These are phyloP conservation scores for Caenorhabditis auriculariae DNA, from an alignment of 2,888 invertebrate species.

Conservation along the genomic window DNA sequence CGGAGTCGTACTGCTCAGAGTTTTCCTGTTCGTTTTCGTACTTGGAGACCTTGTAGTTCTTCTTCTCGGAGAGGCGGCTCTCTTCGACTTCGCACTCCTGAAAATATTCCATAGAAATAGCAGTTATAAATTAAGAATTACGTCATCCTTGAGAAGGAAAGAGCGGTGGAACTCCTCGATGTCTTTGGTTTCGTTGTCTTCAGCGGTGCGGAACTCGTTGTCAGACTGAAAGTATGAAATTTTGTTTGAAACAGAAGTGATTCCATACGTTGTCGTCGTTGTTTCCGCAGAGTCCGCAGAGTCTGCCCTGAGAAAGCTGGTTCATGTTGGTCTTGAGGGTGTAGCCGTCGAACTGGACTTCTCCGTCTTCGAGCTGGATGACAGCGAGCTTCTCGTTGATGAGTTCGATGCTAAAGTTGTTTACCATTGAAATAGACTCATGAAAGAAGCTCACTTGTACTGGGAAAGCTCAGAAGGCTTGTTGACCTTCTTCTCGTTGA, in stretches of 20 bases:
- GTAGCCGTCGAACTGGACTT: constrained; percentile 53
- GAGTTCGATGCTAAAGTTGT: constrained; percentile 5
- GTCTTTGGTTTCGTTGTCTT: constrained; percentile 44
- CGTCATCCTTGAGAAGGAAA: constrained; percentile 37
- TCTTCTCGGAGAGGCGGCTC: constrained; percentile 25
- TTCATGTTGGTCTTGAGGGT: constrained; percentile 41
- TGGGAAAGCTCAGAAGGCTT: neutral
- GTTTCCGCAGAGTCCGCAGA: constrained; percentile 62
- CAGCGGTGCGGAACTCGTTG: constrained; percentile 50
- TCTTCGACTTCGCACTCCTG: constrained; percentile 30
- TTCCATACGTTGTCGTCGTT: constrained; percentile 43
- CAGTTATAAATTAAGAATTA: neutral
- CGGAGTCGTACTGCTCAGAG: constrained; percentile 6
- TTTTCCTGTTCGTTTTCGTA: constrained; percentile 11
- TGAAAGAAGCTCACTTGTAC: neutral
- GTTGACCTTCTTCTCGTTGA: constrained; percentile 34
- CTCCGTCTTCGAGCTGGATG: constrained; percentile 41
- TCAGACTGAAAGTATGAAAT: constrained; percentile 14
- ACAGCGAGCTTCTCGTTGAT: constrained; percentile 23
- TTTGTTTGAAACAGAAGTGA: neutral
- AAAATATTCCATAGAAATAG: constrained; percentile 2
- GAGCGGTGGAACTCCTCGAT: constrained; percentile 56
- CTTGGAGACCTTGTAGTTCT: constrained; percentile 25
- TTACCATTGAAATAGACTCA: neutral
- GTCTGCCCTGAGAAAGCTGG: constrained; percentile 34